Evolutionary conservation across 2,113 vertebrate genomes (phyloP).

Genomic region (Nothobranchius kuhntae): DNA sequence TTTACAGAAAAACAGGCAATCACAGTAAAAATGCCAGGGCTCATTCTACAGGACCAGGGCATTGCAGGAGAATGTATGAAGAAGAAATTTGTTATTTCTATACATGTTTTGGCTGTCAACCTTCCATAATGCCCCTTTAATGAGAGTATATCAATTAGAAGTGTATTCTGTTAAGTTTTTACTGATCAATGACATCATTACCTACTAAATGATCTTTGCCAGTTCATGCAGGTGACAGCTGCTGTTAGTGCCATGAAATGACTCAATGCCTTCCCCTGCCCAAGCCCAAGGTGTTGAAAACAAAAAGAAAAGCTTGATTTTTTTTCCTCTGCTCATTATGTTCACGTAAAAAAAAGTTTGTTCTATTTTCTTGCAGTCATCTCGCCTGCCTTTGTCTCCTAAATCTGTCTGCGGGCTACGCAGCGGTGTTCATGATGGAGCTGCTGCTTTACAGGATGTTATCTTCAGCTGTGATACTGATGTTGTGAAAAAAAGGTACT

Average conservation of each 20-base stretch:
- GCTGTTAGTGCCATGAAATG: conserved; percentile 37
- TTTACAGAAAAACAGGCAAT: too few species aligned
- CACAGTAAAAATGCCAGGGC: too few species aligned
- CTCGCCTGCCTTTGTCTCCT: conserved; percentile 61
- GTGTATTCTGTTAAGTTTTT: too few species aligned
- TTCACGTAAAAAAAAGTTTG: conserved; percentile 21
- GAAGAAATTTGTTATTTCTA: too few species aligned
- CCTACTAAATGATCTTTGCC: conserved; percentile 20
- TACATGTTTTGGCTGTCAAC: too few species aligned
- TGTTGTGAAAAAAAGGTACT: conserved; percentile 46
- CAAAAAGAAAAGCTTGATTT: conserved; percentile 48
- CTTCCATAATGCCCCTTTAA: too few species aligned
- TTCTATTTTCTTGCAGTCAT: conserved; percentile 24
- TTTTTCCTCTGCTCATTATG: conserved; percentile 72
- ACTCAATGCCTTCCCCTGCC: conserved; percentile 20
- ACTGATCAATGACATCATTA: conserved; percentile 20
- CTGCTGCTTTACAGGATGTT: conserved; percentile 47
- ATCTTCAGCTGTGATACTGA: conserved; percentile 56
- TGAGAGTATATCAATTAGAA: too few species aligned
- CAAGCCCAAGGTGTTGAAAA: conserved; percentile 49
- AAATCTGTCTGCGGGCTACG: conserved; percentile 66
- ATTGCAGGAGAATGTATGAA: too few species aligned
- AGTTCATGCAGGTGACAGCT: conserved; percentile 19
- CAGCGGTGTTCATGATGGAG: conserved; percentile 54
- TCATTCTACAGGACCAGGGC: too few species aligned